A percentile compares a stretch with the other conserved stretches of the same genome.
phyloP scores from a whole-genome alignment of 2,888 invertebrate species.

The Sesia apiformis region DNA sequence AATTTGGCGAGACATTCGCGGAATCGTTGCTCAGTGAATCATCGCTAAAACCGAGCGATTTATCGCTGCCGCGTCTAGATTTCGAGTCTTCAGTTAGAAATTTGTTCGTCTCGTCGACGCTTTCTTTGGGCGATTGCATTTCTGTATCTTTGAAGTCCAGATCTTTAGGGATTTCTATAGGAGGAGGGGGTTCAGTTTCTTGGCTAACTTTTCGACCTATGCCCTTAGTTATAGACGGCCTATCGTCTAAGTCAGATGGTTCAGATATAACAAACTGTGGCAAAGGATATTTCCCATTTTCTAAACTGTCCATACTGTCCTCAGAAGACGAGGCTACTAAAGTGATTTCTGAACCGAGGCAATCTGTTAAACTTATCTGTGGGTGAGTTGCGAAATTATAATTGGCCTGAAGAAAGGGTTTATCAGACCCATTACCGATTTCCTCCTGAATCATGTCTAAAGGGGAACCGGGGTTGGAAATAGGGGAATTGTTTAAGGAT shows the following conservation, averaged over 20 bases:
- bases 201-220: slow-evolving; percentile 81
- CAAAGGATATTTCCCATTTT: slow-evolving; percentile 70
- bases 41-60: slow-evolving; percentile 81
- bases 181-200: slow-evolving; percentile 64
- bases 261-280: slow-evolving; percentile 83
- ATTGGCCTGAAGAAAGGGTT: slow-evolving; percentile 31
- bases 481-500: slow-evolving; percentile 76
- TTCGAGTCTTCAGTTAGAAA: slow-evolving; percentile 45
- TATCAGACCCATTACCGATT: slow-evolving; percentile 66
- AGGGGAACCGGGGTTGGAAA: slow-evolving; percentile 78
- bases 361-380: slow-evolving; percentile 94
- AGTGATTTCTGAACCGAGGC: slow-evolving; percentile 88
- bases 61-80: slow-evolving; percentile 79
- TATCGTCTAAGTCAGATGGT: slow-evolving; percentile 78
- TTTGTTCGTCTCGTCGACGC: slow-evolving; percentile 28
- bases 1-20: slow-evolving; percentile 70
- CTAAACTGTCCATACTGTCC: slow-evolving; percentile 81
- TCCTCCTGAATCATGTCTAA: slow-evolving; percentile 84
- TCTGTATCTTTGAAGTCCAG: slow-evolving; percentile 34
- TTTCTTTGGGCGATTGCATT: slow-evolving; percentile 53
- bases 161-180: slow-evolving; percentile 22
- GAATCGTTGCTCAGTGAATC: slow-evolving; percentile 83
- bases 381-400: slow-evolving; percentile 74
- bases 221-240: slow-evolving; percentile 88
- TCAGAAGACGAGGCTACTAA: slow-evolving; percentile 85